These are phyloP conservation scores for Daboia siamensis DNA, from an alignment of 2,113 vertebrate species.

Conservation along the genomic window DNA sequence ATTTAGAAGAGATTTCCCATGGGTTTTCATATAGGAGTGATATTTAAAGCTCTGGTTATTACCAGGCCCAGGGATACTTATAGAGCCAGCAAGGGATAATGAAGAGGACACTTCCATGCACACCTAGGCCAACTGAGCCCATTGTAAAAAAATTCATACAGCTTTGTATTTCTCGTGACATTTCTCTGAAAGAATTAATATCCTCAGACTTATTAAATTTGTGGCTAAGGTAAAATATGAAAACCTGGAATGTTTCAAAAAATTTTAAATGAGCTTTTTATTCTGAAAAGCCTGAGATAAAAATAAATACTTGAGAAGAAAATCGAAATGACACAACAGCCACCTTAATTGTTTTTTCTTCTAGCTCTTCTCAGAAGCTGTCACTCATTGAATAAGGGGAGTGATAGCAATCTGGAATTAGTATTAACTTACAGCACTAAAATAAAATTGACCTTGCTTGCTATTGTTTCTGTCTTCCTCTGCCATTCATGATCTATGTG, in stretches of 20 bases:
- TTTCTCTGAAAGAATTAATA: background rate
- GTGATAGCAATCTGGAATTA: background rate
- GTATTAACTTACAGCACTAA: background rate
- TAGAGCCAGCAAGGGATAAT: background rate
- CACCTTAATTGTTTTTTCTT: background rate
- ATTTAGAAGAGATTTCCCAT: background rate
- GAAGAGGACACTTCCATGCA: background rate
- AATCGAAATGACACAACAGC: background rate
- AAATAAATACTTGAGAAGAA: background rate
- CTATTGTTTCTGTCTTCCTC: background rate
- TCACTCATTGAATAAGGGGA: background rate
- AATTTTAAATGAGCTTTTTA: background rate
- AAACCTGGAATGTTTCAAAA: background rate
- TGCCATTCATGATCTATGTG: slow-evolving; percentile 24
- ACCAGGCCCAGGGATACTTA: background rate
- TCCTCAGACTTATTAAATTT: background rate
- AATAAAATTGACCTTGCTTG: background rate
- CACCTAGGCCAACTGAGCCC: background rate
- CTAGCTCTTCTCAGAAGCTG: background rate
- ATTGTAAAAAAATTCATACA: background rate
- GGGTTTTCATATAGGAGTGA: background rate
- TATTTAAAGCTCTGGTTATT: background rate
- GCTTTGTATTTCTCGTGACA: background rate
- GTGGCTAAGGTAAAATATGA: background rate
- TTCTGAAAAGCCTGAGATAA: slow-evolving; percentile 10